A percentile compares a stretch with the other conserved stretches of the same genome.
Conservation (phyloP, 2,888 invertebrate genomes). For the Anarsia innoxiella region DNA sequence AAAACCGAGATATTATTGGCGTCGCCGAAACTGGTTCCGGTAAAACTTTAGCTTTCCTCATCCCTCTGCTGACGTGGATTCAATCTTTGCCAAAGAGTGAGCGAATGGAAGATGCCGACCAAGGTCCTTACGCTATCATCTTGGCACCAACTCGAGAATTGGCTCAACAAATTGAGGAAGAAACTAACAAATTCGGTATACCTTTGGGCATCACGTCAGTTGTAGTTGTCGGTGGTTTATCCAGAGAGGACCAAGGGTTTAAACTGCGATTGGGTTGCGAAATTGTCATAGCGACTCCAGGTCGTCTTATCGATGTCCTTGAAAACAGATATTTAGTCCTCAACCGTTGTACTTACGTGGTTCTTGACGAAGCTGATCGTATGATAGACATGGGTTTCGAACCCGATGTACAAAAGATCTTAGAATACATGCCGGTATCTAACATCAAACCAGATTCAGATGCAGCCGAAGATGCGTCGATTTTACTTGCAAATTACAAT, state of each 20-base stretch:
- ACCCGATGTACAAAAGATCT: slow-evolving; percentile 97
- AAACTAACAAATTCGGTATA: slow-evolving; percentile 97
- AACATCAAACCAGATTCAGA: slow-evolving; percentile 99
- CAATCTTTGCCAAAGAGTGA: slow-evolving; percentile 97
- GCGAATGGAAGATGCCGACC: slow-evolving; percentile 90
- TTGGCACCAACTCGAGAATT: slow-evolving; percentile 99
- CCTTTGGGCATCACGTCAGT: slow-evolving; percentile 95
- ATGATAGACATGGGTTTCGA: slow-evolving; percentile 99
- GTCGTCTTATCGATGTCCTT: slow-evolving; percentile 98
- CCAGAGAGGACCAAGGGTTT: slow-evolving; percentile 99
- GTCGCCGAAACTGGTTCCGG: slow-evolving; percentile 99
- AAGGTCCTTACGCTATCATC: slow-evolving; percentile 99
- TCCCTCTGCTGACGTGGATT: slow-evolving; percentile 98
- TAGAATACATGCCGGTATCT: slow-evolving; percentile 98
- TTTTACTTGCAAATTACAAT: slow-evolving; percentile 93
- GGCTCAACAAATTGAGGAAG: slow-evolving; percentile 99
- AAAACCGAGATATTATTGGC: slow-evolving; percentile 97
- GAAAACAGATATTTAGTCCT: slow-evolving; percentile 98
- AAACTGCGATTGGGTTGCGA: slow-evolving; percentile 97
- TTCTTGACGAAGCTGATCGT: slow-evolving; percentile 96
- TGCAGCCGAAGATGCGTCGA: slow-evolving; percentile 96
- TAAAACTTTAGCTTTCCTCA: slow-evolving; percentile 98
- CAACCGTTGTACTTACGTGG: slow-evolving; percentile 98
- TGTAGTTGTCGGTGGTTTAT: slow-evolving; percentile 98
- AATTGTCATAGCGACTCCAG: slow-evolving; percentile 99